These are phyloP conservation scores for Cabera pusaria DNA, from an alignment of 2,888 invertebrate species.

Conservation along the genomic window DNA sequence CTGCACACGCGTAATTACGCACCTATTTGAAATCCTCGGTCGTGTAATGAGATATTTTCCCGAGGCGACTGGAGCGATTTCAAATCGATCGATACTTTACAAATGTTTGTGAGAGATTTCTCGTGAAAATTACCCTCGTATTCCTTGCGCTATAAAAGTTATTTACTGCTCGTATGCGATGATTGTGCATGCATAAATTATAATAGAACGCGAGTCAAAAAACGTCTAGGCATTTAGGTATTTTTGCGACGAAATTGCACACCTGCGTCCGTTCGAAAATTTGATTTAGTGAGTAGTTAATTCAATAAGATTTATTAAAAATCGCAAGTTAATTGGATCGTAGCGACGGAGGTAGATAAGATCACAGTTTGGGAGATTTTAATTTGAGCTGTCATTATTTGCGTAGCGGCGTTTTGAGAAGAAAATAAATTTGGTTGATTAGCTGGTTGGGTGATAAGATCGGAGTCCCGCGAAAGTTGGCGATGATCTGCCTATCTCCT, in stretches of 20 bases:
- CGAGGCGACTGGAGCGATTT: constrained; percentile 53
- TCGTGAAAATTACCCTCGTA: constrained; percentile 51
- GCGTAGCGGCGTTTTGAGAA: constrained; percentile 29
- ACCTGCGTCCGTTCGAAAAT: constrained; percentile 29
- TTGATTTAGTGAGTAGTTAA: constrained; percentile 34
- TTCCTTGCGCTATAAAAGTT: constrained; percentile 50
- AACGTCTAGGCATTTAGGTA: constrained; percentile 28
- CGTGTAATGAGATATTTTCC: constrained; percentile 62
- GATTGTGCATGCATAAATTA: constrained; percentile 50
- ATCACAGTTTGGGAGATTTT: constrained; percentile 47
- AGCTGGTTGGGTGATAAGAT: constrained; percentile 39
- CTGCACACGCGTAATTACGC: constrained; percentile 58
- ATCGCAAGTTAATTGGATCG: constrained; percentile 43
- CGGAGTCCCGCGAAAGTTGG: constrained; percentile 53
- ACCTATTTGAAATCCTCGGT: constrained; percentile 56
- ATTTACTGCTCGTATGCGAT: constrained; percentile 47
- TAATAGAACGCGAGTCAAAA: constrained; percentile 39
- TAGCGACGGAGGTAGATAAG: constrained; percentile 38
- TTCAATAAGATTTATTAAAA: constrained; percentile 33
- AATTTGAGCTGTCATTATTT: constrained; percentile 48
- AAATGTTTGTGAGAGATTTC: constrained; percentile 44
- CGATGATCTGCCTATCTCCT: constrained; percentile 60
- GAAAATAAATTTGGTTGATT: constrained; percentile 42
- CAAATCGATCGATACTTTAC: constrained; percentile 52
- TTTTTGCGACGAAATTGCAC: constrained; percentile 28